Conservation (phyloP, 2,113 vertebrate species). For the Deroptyus accipitrinus region DNA sequence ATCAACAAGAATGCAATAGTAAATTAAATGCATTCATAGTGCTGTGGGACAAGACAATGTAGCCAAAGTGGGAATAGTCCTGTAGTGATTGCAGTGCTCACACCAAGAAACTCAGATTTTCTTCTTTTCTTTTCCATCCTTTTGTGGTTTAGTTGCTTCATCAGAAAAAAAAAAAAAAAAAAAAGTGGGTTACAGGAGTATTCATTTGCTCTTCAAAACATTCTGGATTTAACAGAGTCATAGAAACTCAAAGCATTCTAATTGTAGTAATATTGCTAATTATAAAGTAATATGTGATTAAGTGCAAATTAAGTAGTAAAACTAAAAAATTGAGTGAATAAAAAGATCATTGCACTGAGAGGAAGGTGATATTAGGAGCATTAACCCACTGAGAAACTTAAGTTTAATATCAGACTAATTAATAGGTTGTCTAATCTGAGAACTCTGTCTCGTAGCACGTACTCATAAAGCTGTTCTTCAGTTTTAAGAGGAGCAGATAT, state of each 20-base stretch:
- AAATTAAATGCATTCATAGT: not conserved
- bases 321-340: slow-evolving; percentile 33
- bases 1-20: not conserved
- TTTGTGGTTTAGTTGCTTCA: not conserved
- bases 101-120: not conserved
- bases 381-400: slow-evolving; percentile 2
- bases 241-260: not conserved
- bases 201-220: not conserved
- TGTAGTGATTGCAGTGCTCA: not conserved
- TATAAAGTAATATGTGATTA: slow-evolving; percentile 25
- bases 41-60: not conserved
- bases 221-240: not conserved
- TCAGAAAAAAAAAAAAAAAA: not conserved
- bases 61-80: not conserved
- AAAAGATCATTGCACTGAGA: slow-evolving; percentile 1
- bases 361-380: slow-evolving; percentile 2
- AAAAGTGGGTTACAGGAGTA: not conserved
- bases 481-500: not conserved
- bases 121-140: not conserved
- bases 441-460: not conserved
- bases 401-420: slow-evolving; percentile 11
- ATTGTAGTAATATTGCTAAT: not conserved
- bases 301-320: slow-evolving; percentile 45
- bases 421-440: not conserved
- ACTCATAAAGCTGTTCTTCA: slow-evolving; percentile 31